These are phyloP conservation scores for Aleiodes sp. DNA, from an alignment of 1,140 invertebrate species.

Conservation along the genomic window DNA sequence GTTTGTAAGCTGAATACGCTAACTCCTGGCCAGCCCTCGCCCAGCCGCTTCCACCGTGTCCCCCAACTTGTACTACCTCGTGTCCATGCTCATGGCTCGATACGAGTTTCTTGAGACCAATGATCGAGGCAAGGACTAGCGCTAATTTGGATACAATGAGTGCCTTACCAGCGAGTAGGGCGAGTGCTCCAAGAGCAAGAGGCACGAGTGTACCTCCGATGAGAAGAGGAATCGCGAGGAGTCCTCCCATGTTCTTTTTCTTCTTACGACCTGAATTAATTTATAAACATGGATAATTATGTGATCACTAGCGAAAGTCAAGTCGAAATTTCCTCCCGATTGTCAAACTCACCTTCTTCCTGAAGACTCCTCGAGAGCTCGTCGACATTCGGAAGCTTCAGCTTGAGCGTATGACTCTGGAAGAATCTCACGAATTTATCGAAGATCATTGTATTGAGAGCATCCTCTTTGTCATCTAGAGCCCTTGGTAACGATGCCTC, in stretches of 20 bases:
- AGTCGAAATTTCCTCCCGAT: neutral
- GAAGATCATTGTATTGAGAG: slow-evolving; percentile 77
- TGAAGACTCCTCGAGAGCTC: slow-evolving; percentile 71
- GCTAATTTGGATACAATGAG: slow-evolving; percentile 85
- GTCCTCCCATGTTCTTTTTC: slow-evolving; percentile 76
- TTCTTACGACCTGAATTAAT: slow-evolving; percentile 68
- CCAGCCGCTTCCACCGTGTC: slow-evolving; percentile 68
- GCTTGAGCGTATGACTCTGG: slow-evolving; percentile 79
- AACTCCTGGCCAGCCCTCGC: slow-evolving; percentile 59
- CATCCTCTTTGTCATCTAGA: slow-evolving; percentile 75
- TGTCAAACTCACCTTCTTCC: slow-evolving; percentile 62
- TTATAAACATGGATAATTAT: slow-evolving; percentile 8
- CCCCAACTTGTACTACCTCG: slow-evolving; percentile 76
- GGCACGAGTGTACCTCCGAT: slow-evolving; percentile 82
- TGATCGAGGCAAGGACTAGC: slow-evolving; percentile 81
- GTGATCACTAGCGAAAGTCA: too few species aligned
- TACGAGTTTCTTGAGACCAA: slow-evolving; percentile 83
- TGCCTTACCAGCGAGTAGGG: slow-evolving; percentile 83
- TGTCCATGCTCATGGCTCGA: slow-evolving; percentile 72
- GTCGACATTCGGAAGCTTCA: slow-evolving; percentile 73
- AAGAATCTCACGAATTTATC: slow-evolving; percentile 79
- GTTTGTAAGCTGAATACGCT: slow-evolving; percentile 63
- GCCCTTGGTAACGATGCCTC: slow-evolving; percentile 76
- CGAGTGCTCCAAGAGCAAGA: slow-evolving; percentile 79
- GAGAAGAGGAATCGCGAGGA: slow-evolving; percentile 79